These are phyloP conservation scores for Arnoldichthys spilopterus DNA, from an alignment of 2,797 vertebrate genomes.

Conservation along the genomic window DNA sequence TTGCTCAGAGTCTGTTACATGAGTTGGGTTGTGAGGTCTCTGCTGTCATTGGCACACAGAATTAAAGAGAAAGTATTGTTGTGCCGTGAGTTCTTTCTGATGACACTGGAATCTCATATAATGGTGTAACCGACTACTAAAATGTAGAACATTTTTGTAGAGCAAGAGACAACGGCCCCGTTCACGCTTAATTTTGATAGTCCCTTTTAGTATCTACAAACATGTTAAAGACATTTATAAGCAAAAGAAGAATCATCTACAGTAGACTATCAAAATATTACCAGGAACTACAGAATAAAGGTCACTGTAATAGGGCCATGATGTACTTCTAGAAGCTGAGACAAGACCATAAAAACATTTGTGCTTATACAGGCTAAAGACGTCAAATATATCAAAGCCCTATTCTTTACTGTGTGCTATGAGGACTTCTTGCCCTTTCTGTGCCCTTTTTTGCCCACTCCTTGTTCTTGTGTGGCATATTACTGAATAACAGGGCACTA, in stretches of 20 bases:
- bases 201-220: too few relatives aligned
- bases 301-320: neutral
- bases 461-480: conserved; percentile 12
- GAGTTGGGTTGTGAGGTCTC: too few relatives aligned
- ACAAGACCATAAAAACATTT: conserved; percentile 17
- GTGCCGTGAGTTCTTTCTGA: too few relatives aligned
- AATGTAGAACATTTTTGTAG: too few relatives aligned
- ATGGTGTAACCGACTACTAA: too few relatives aligned
- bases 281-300: neutral
- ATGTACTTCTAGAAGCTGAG: neutral
- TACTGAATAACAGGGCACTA: conserved; percentile 20
- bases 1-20: too few relatives aligned
- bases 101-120: too few relatives aligned
- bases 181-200: too few relatives aligned
- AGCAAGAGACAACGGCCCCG: too few relatives aligned
- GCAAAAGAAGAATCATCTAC: neutral
- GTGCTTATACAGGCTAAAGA: conserved; percentile 5
- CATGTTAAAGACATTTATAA: too few relatives aligned
- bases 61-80: too few relatives aligned
- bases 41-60: too few relatives aligned
- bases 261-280: neutral
- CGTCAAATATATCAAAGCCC: neutral
- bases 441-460: neutral
- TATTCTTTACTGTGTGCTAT: neutral
- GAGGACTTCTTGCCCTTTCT: conserved; percentile 1